phyloP scores from a whole-genome alignment of 2,888 invertebrate species.

The Scaeva pyrastri region DNA sequence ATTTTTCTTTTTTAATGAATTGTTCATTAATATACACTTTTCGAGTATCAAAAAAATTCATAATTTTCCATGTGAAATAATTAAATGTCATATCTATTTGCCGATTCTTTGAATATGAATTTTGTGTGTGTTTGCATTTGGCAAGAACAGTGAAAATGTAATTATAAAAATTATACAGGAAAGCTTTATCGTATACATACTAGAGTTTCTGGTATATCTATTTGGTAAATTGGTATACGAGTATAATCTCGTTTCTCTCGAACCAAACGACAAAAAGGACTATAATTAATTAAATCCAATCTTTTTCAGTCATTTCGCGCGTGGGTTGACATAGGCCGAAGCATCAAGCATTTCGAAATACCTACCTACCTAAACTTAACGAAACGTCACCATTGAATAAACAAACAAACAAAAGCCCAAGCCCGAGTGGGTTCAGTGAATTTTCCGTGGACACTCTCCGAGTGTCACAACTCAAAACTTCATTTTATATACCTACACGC shows the following conservation, averaged over 20 bases:
- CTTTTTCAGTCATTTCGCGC: conserved; percentile 14
- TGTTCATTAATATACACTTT: too few species aligned
- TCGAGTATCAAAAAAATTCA: neutral
- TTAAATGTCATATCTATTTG: conserved; percentile 16
- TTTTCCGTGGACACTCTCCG: conserved; percentile 29
- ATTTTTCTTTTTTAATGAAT: too few species aligned
- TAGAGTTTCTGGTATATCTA: neutral
- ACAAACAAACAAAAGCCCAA: neutral
- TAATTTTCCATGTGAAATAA: conserved; percentile 1
- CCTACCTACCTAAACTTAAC: neutral
- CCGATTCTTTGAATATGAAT: neutral
- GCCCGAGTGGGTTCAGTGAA: neutral
- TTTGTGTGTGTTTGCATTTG: neutral
- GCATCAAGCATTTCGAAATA: neutral
- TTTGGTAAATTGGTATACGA: neutral
- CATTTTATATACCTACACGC: neutral
- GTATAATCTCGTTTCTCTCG: neutral
- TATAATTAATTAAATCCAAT: conserved; percentile 31
- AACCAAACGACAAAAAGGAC: conserved; percentile 6
- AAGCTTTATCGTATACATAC: neutral
- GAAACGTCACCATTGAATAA: neutral
- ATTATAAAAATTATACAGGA: neutral
- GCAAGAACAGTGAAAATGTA: neutral
- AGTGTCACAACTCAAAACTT: conserved; percentile 45
- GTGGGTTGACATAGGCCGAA: conserved; percentile 4